phyloP scores from a whole-genome alignment of 2,888 invertebrate genomes.

The Tenthredo amoena region DNA sequence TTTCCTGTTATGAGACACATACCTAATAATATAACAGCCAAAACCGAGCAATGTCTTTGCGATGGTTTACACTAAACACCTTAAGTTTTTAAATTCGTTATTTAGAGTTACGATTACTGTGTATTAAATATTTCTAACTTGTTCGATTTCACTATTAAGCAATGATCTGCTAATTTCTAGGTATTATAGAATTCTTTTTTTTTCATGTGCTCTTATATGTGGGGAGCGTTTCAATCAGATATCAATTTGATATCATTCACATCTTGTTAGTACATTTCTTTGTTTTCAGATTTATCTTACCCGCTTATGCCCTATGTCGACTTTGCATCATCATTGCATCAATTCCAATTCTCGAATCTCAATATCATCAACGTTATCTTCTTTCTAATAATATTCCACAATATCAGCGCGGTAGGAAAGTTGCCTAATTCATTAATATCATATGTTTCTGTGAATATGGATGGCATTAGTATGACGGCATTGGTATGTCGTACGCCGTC shows the following conservation, averaged over 20 bases:
- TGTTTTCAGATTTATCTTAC: not conserved
- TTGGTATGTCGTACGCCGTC: too few relatives aligned
- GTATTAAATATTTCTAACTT: conserved; percentile 55
- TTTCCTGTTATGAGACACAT: conserved; percentile 25
- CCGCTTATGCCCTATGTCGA: not conserved
- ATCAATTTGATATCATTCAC: conserved; percentile 1
- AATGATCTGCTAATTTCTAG: conserved; percentile 59
- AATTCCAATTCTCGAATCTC: conserved; percentile 31
- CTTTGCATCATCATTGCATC: conserved; percentile 24
- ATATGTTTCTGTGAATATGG: too few relatives aligned
- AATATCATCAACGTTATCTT: not conserved
- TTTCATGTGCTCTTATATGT: conserved; percentile 16
- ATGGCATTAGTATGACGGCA: too few relatives aligned
- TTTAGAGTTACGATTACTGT: conserved; percentile 62
- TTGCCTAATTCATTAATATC: not conserved
- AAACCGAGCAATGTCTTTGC: conserved; percentile 64
- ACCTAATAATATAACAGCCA: conserved; percentile 66
- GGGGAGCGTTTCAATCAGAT: not conserved
- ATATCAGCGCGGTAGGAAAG: not conserved
- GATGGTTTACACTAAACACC: conserved; percentile 59
- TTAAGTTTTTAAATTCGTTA: conserved; percentile 64
- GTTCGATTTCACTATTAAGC: conserved; percentile 54
- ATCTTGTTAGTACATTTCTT: not conserved
- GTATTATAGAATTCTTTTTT: conserved; percentile 53
- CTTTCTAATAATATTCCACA: conserved; percentile 32